These are phyloP conservation scores for Andrena camellia DNA, from an alignment of 2,888 invertebrate genomes.

Conservation along the genomic window DNA sequence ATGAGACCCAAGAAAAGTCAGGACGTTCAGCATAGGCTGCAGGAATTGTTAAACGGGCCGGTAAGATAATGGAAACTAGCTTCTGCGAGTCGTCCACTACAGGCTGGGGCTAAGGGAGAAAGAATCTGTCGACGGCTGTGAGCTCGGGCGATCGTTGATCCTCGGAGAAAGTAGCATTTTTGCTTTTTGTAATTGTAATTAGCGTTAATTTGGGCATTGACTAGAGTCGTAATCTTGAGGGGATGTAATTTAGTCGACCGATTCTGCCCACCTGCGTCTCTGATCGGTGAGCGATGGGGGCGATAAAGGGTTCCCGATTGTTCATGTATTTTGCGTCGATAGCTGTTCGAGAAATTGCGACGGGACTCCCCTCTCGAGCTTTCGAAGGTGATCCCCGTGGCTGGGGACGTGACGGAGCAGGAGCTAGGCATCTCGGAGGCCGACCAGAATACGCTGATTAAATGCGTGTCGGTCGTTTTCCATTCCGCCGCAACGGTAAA, in stretches of 20 bases:
- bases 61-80: constrained; percentile 85
- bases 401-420: constrained; percentile 88
- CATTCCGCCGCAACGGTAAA: constrained; percentile 94
- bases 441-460: constrained; percentile 86
- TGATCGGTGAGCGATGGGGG: too few species aligned
- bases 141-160: too few species aligned
- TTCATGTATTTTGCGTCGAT: not conserved
- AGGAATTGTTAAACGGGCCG: constrained; percentile 88
- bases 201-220: not conserved
- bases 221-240: too few species aligned
- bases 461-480: constrained; percentile 91
- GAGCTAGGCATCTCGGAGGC: constrained; percentile 87
- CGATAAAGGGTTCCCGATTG: too few species aligned
- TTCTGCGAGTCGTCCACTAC: too few species aligned
- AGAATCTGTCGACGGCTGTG: not conserved
- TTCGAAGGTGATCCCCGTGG: constrained; percentile 88
- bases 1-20: constrained; percentile 89
- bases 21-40: constrained; percentile 87
- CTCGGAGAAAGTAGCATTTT: not conserved
- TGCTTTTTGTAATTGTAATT: not conserved
- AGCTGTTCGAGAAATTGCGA: constrained; percentile 89
- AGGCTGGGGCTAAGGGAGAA: not conserved
- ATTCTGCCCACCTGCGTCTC: too few species aligned
- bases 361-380: constrained; percentile 87
- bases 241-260: too few species aligned